Evolutionary conservation across 2,888 invertebrate genomes (phyloP).

Genomic region (Tinea pellionella): DNA sequence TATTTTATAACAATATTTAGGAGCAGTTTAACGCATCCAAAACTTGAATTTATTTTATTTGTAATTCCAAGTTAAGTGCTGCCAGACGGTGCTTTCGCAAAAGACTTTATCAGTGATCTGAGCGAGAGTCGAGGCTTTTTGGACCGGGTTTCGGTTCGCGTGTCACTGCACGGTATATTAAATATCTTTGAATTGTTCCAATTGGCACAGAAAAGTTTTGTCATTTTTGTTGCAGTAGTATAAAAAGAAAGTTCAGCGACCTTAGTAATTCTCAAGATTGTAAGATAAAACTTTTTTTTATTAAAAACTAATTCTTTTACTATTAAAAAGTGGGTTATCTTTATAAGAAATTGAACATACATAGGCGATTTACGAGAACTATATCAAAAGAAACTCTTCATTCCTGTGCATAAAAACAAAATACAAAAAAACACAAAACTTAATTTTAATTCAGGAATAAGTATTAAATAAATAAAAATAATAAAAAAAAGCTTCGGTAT

Average conservation of each 20-base stretch:
- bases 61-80: neutral
- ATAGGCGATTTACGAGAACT: too few relatives aligned
- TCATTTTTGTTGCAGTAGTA: neutral
- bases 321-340: too few relatives aligned
- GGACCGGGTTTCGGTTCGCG: slow-evolving; percentile 32
- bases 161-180: slow-evolving; percentile 43
- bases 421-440: too few relatives aligned
- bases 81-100: slow-evolving; percentile 10
- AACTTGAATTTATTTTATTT: neutral
- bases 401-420: too few relatives aligned
- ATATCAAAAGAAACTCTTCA: too few relatives aligned
- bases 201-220: neutral
- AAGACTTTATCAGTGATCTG: slow-evolving; percentile 13
- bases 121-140: slow-evolving; percentile 3
- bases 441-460: too few relatives aligned
- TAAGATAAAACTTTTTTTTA: too few relatives aligned
- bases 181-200: neutral
- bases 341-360: too few relatives aligned
- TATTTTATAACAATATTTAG: too few relatives aligned
- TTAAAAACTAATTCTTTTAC: too few relatives aligned
- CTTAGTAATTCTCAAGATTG: neutral
- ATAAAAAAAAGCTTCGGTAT: too few relatives aligned
- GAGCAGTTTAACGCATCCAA: neutral
- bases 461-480: too few relatives aligned
- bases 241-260: neutral